These are phyloP conservation scores for Ophion ventricosus DNA, from an alignment of 2,888 invertebrate species.

Conservation along the genomic window DNA sequence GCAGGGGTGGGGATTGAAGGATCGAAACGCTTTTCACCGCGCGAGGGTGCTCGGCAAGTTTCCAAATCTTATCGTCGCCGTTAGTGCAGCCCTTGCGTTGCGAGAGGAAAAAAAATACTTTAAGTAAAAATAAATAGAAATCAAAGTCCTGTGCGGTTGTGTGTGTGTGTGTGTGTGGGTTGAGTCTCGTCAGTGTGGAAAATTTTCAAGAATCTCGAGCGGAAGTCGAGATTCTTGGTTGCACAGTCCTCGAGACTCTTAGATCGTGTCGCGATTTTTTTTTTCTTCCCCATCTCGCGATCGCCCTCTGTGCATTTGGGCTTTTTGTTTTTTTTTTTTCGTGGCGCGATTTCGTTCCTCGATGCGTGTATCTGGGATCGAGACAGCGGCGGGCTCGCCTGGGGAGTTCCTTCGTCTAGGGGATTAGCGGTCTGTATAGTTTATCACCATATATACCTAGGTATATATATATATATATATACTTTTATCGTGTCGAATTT, in stretches of 20 bases:
- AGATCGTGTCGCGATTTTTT: conserved; percentile 63
- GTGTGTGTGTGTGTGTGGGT: background rate
- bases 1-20: background rate
- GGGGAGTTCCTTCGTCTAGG: conserved; percentile 12
- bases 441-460: background rate
- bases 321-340: too few species aligned
- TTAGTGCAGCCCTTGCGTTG: background rate
- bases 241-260: conserved; percentile 59
- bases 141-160: background rate
- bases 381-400: background rate
- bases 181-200: background rate
- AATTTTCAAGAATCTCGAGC: background rate
- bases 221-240: background rate
- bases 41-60: background rate
- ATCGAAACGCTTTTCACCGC: conserved; percentile 5
- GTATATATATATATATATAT: background rate
- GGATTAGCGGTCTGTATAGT: background rate
- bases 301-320: conserved; percentile 32
- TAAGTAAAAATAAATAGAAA: background rate
- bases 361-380: conserved; percentile 4
- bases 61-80: background rate
- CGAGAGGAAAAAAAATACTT: background rate
- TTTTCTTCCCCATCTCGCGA: conserved; percentile 52
- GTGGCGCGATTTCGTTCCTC: background rate
- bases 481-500: background rate